These are phyloP conservation scores for Sebastes oblongus DNA, from an alignment of 2,797 vertebrate species.

Conservation along the genomic window DNA sequence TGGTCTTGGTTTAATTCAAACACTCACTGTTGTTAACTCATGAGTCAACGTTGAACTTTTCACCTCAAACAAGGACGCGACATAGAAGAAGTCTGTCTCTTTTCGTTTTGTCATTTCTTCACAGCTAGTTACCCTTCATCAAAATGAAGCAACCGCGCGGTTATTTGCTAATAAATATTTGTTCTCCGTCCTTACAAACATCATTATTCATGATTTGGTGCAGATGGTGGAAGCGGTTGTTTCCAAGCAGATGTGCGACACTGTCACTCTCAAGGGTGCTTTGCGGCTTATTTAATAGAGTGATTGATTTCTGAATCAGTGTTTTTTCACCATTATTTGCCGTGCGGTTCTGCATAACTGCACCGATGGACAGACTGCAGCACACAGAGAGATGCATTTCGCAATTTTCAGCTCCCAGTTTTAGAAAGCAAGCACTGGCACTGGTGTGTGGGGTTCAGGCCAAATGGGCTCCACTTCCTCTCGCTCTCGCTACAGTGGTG, in stretches of 20 bases:
- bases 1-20: constrained; percentile 1
- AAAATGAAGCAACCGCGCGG: constrained; percentile 17
- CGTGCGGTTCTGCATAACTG: constrained; percentile 54
- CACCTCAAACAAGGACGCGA: background rate
- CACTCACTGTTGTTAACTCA: background rate
- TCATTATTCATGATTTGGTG: constrained; percentile 60
- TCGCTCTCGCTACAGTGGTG: constrained; percentile 35
- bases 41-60: background rate
- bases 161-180: constrained; percentile 56
- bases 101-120: background rate
- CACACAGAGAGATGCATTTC: constrained; percentile 62
- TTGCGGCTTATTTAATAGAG: constrained; percentile 69
- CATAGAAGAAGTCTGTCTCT: background rate
- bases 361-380: constrained; percentile 67
- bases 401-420: constrained; percentile 59
- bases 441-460: constrained; percentile 39
- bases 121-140: constrained; percentile 24
- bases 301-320: constrained; percentile 70
- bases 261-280: constrained; percentile 69
- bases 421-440: constrained; percentile 56
- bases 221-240: constrained; percentile 61
- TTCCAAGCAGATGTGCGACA: constrained; percentile 73
- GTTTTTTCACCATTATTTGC: constrained; percentile 63
- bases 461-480: constrained; percentile 61
- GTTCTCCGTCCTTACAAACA: constrained; percentile 34